These are phyloP conservation scores for Magallana gigas DNA, from an alignment of 1,140 invertebrate genomes.

Conservation along the genomic window DNA sequence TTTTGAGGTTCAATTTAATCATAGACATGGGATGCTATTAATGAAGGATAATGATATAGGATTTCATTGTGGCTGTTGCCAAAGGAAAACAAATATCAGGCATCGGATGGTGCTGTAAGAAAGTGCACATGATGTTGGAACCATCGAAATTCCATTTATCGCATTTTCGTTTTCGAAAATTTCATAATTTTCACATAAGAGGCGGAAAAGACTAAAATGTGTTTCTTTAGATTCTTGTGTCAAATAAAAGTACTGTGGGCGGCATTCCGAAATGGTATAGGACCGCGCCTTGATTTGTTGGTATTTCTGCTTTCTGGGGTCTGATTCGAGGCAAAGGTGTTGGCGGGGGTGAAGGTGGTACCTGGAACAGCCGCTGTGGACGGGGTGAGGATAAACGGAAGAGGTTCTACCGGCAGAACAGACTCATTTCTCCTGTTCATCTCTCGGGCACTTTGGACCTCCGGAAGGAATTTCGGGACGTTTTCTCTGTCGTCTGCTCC, in stretches of 20 bases:
- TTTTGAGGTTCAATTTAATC: too few species aligned
- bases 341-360: conserved; percentile 6
- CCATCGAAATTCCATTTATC: too few species aligned
- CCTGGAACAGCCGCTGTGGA: neutral
- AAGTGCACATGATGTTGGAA: too few species aligned
- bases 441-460: conserved; percentile 33
- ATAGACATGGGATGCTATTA: too few species aligned
- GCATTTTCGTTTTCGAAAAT: too few species aligned
- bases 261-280: conserved; percentile 32
- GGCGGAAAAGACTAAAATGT: too few species aligned
- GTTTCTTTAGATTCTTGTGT: neutral
- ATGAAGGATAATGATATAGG: too few species aligned
- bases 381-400: conserved; percentile 29
- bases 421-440: conserved; percentile 16
- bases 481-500: neutral
- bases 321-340: conserved; percentile 15
- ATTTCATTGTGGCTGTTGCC: too few species aligned
- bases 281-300: neutral
- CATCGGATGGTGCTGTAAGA: too few species aligned
- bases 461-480: conserved; percentile 34
- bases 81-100: too few species aligned
- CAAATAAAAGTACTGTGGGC: conserved; percentile 31
- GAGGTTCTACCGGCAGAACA: conserved; percentile 7
- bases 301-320: conserved; percentile 2
- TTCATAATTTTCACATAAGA: too few species aligned